Percentiles rank a stretch among this genome's conserved stretches.
phyloP scores from a whole-genome alignment of 35 echinoderm and acorn worm species.

The Chiridota heheva region DNA sequence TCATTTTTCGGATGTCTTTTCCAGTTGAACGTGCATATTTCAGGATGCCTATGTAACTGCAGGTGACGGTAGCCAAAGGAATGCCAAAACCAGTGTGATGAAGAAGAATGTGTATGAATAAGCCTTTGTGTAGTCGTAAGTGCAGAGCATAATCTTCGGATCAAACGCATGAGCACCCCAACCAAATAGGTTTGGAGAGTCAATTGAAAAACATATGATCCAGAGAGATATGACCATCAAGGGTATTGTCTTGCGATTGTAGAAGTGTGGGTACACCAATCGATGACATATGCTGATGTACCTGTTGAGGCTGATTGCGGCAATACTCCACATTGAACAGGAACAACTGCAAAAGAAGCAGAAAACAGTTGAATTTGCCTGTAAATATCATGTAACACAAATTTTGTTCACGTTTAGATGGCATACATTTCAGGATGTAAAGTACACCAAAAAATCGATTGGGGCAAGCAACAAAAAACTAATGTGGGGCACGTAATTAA shows the following conservation, averaged over 20 bases:
- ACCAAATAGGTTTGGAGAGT: conserved; percentile 73
- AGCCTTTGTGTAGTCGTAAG: conserved; percentile 60
- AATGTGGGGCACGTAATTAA: too few relatives aligned
- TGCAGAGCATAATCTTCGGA: conserved; percentile 58
- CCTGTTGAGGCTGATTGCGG: conserved; percentile 68
- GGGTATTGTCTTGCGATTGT: conserved; percentile 55
- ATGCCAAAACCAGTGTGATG: conserved; percentile 45
- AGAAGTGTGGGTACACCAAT: conserved; percentile 57
- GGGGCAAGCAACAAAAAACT: too few relatives aligned
- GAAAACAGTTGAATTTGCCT: too few relatives aligned
- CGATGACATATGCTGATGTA: conserved; percentile 75
- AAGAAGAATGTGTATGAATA: conserved; percentile 84
- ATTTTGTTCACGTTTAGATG: too few relatives aligned
- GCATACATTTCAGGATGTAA: too few relatives aligned
- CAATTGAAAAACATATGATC: conserved; percentile 69
- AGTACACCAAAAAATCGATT: too few relatives aligned
- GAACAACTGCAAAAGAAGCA: conserved; percentile 48
- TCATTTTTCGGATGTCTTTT: background rate
- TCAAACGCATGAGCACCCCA: conserved; percentile 79
- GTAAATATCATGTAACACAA: too few relatives aligned
- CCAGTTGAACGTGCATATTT: background rate
- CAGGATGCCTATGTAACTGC: conserved; percentile 60
- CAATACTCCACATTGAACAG: conserved; percentile 83
- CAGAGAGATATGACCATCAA: conserved; percentile 58
- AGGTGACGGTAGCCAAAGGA: conserved; percentile 55